Conservation (phyloP, 2,113 vertebrate species). For the Poecile atricapillus region DNA sequence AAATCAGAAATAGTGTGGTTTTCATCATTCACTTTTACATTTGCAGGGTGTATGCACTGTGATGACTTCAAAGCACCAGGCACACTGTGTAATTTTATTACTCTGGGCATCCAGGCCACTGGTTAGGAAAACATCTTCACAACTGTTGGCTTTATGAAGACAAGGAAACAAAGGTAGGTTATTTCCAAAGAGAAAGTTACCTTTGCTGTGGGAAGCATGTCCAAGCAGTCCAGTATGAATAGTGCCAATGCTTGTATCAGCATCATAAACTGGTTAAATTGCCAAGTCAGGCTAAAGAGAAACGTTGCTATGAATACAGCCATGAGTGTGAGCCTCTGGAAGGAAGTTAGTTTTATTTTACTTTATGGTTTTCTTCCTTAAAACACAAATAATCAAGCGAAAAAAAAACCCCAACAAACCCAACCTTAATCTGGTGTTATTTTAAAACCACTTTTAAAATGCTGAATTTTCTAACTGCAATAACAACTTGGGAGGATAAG, state of each 20-base stretch:
- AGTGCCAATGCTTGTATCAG: conserved; percentile 88
- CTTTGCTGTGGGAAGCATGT: conserved; percentile 84
- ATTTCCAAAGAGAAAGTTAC: conserved; percentile 61
- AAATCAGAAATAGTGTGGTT: neutral
- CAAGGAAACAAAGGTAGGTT: neutral
- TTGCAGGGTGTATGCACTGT: neutral
- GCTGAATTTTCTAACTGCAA: neutral
- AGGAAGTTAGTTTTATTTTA: conserved; percentile 10
- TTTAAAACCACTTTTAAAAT: neutral
- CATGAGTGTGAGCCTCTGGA: conserved; percentile 83
- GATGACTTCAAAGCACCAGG: neutral
- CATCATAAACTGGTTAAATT: conserved; percentile 97
- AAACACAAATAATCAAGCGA: neutral
- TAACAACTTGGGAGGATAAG: neutral
- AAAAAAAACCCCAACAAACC: neutral
- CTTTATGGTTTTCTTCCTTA: neutral
- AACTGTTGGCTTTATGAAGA: neutral
- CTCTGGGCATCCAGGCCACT: neutral
- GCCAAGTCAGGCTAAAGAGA: conserved; percentile 94
- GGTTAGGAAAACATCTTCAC: neutral
- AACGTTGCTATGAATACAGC: conserved; percentile 86
- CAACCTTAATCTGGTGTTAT: neutral
- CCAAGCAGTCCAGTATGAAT: conserved; percentile 85
- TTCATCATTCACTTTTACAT: neutral
- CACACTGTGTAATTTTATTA: neutral